Evolutionary conservation across 2,888 invertebrate genomes (phyloP).

Genomic region (Tuta absoluta): DNA sequence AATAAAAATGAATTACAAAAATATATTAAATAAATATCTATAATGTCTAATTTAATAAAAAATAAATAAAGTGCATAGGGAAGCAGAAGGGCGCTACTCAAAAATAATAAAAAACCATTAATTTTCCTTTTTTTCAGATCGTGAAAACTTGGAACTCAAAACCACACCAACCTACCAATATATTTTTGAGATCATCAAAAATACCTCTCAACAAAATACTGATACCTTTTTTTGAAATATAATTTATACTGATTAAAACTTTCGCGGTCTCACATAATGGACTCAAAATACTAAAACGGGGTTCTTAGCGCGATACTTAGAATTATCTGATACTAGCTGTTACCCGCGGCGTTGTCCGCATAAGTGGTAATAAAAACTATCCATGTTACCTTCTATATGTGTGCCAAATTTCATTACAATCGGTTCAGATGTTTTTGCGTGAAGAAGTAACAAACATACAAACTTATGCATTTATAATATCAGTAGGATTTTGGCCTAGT

Average conservation of each 20-base stretch:
- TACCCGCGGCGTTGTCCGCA: too few relatives aligned
- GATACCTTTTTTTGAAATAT: slow-evolving; percentile 32
- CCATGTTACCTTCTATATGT: too few relatives aligned
- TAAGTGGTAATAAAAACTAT: too few relatives aligned
- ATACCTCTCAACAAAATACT: slow-evolving; percentile 31
- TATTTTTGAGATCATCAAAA: slow-evolving; percentile 49
- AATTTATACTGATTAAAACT: neutral
- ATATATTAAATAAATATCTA: neutral
- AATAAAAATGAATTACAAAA: slow-evolving; percentile 14
- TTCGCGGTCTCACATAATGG: too few relatives aligned
- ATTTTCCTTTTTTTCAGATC: slow-evolving; percentile 55
- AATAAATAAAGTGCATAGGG: slow-evolving; percentile 36
- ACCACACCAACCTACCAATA: slow-evolving; percentile 55
- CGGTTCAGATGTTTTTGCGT: too few relatives aligned
- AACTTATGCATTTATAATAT: too few relatives aligned
- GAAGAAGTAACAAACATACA: too few relatives aligned
- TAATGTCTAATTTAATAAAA: slow-evolving; percentile 17
- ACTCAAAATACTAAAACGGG: too few relatives aligned
- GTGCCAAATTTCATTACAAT: too few relatives aligned
- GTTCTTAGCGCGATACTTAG: too few relatives aligned
- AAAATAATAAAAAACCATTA: slow-evolving; percentile 34
- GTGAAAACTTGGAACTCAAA: slow-evolving; percentile 45
- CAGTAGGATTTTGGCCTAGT: too few relatives aligned
- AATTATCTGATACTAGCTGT: too few relatives aligned
- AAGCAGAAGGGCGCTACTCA: slow-evolving; percentile 37